Evolutionary conservation across 37 sponge, comb jelly and placozoan genomes (phyloP), one percentile per base, ranked within the genome.

Genomic region (Geodia barretti): DNA sequence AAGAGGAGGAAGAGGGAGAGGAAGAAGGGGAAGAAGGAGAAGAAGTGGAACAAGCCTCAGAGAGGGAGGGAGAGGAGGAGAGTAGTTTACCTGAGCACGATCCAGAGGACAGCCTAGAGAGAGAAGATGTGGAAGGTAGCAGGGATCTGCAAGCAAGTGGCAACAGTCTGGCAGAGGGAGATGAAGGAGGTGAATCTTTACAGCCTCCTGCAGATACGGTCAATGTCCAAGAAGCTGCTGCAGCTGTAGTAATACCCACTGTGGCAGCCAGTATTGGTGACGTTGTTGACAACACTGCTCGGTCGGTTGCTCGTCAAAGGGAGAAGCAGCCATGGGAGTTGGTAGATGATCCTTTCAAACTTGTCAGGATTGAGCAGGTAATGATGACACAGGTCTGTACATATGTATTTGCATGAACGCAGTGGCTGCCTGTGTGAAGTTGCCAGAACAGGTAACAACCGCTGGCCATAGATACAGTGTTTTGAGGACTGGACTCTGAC

Each of bases 341-440:
- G 0, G 72, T 77, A 3, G 47, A 20, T 17, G 83, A 90, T 47
- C 83, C 83, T 30, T 86, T 86, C 70, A 73, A n/a, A 14, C 93
- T 88, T 19, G 73, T 88, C 73, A 76, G 86, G 65, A 92, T 92
- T 39, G 72, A 84, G 68, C 93, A 92, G 68, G 91, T 91, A 33
- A 47, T 36, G 43, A 43, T 75, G 21, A 7, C 31, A 7, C 34
- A 47, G n/a, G 42, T 23, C 20, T 34, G 3, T 25, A 39, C 8
- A 64, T n/a, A n/a, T n/a, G n/a, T n/a, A n/a, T n/a, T n/a, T n/a
- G n/a, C n/a, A n/a, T n/a, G n/a, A n/a, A n/a, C n/a, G n/a, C n/a
- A n/a, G n/a, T n/a, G n/a, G n/a, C n/a, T n/a, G n/a, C n/a, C n/a
- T n/a, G n/a, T n/a, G n/a, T n/a, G n/a, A n/a, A n/a, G n/a, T n/a